Conservation (phyloP, 53 echinoderm and acorn worm genomes). For the Mesocentrotus franciscanus region DNA sequence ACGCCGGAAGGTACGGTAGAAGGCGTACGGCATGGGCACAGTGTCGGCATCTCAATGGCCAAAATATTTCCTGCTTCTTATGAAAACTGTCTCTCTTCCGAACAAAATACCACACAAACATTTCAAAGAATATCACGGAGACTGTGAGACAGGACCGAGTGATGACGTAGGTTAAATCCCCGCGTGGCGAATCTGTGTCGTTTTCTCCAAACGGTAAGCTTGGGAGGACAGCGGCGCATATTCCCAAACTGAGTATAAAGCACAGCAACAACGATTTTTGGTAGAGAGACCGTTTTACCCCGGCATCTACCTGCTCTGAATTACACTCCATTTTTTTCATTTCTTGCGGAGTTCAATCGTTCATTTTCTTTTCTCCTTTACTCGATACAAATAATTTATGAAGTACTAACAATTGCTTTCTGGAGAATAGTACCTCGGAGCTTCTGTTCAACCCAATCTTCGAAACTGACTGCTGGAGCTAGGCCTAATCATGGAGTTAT, state of each 20-base stretch:
- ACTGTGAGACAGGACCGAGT: conserved; percentile 1
- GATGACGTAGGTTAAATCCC: neutral
- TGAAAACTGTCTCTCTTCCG: conserved; percentile 1
- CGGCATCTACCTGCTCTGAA: neutral
- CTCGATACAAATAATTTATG: neutral
- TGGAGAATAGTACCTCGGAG: neutral
- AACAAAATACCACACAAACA: neutral
- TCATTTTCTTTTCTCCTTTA: neutral
- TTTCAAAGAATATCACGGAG: neutral
- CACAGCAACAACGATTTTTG: neutral
- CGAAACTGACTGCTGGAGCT: neutral
- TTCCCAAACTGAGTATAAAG: neutral
- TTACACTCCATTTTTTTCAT: neutral
- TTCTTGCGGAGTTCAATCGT: neutral
- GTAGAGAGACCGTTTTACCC: neutral
- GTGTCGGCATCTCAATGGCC: conserved; percentile 38
- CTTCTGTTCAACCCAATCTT: neutral
- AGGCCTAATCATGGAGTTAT: neutral
- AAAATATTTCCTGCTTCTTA: neutral
- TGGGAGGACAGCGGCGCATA: conserved; percentile 8
- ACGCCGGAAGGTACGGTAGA: neutral
- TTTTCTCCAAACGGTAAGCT: neutral
- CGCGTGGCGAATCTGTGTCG: neutral
- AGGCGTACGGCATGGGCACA: conserved; percentile 1
- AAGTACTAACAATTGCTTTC: neutral